phyloP scores from a whole-genome alignment of 1,140 invertebrate species.

The Harlomillsia oculata region DNA sequence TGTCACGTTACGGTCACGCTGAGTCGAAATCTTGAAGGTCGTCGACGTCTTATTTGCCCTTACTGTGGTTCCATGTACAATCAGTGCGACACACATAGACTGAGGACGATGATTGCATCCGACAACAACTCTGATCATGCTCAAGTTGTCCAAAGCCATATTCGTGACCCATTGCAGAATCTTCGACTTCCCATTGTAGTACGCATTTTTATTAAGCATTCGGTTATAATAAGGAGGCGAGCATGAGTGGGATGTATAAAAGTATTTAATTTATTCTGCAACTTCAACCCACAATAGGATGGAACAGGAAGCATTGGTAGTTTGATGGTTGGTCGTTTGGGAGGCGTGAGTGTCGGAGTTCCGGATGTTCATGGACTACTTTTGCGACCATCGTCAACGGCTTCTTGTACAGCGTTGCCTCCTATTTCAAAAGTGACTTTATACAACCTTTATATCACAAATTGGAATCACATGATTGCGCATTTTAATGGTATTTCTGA shows the following conservation, averaged over 20 bases:
- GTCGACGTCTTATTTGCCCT: conserved; percentile 31
- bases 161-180: conserved; percentile 24
- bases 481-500: neutral
- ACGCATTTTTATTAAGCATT: neutral
- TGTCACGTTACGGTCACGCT: conserved; percentile 35
- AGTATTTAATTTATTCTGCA: neutral
- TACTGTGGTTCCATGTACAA: conserved; percentile 33
- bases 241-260: neutral
- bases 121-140: no score
- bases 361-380: conserved; percentile 36
- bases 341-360: conserved; percentile 36
- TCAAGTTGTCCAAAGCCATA: no score
- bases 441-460: no score
- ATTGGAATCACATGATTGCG: no score
- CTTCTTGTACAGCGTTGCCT: conserved; percentile 34
- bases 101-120: conserved; percentile 12
- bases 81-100: conserved; percentile 28
- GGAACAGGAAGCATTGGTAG: conserved; percentile 35
- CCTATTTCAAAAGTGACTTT: conserved; percentile 36
- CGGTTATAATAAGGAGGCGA: neutral
- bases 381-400: conserved; percentile 37
- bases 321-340: conserved; percentile 38
- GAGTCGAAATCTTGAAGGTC: conserved; percentile 26
- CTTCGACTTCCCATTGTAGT: conserved; percentile 35
- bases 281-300: conserved; percentile 11